Conservation (phyloP, 2,888 invertebrate species). For the Hipparchia sbordonii region DNA sequence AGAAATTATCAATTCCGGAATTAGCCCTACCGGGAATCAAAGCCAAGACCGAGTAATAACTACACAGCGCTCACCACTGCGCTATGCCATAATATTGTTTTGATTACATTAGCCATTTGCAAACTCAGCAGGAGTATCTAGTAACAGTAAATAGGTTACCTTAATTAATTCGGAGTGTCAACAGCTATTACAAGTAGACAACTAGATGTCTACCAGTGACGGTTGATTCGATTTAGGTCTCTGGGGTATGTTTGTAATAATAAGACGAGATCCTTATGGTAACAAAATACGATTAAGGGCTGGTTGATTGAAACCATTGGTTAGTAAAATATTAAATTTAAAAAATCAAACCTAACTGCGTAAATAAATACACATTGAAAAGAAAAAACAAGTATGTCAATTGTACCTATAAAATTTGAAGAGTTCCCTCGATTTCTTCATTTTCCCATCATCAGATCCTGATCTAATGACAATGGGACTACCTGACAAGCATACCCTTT, state of each 20-base stretch:
- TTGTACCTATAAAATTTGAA: too few species aligned
- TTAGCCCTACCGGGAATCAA: too few species aligned
- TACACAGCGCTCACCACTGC: neutral
- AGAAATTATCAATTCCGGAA: too few species aligned
- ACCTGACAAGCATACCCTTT: too few species aligned
- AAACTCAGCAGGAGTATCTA: neutral
- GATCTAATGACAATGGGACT: too few species aligned
- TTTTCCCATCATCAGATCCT: too few species aligned
- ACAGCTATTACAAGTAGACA: neutral
- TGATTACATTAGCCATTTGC: neutral
- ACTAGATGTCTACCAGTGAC: neutral
- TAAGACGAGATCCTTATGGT: neutral
- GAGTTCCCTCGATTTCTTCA: too few species aligned
- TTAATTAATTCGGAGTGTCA: slow-evolving; percentile 1
- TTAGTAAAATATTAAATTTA: too few species aligned
- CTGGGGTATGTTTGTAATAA: neutral
- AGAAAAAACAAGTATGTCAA: neutral
- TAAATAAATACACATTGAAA: too few species aligned
- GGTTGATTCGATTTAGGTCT: neutral
- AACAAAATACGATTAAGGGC: neutral
- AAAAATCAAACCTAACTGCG: neutral
- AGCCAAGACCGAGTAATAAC: too few species aligned
- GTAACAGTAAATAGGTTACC: neutral
- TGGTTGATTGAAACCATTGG: too few species aligned
- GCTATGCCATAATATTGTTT: neutral